These are phyloP conservation scores for Lepus timidus DNA, from an alignment of 2,113 vertebrate genomes.

Conservation along the genomic window DNA sequence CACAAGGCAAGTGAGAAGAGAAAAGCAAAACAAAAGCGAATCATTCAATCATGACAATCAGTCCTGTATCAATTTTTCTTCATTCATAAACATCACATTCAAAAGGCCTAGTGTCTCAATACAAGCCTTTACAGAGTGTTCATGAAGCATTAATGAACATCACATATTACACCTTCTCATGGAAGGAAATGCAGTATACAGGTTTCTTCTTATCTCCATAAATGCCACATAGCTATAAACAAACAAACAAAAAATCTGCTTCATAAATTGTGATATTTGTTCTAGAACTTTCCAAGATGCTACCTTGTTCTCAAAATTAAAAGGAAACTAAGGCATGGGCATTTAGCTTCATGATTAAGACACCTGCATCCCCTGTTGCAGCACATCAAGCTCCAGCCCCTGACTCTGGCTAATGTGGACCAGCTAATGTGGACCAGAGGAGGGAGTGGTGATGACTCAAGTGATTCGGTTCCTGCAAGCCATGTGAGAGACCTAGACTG, in stretches of 20 bases:
- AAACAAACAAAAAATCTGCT: background rate
- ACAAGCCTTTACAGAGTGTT: slow-evolving; percentile 14
- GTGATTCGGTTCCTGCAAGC: too few relatives aligned
- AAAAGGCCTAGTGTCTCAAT: background rate
- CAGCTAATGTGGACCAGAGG: too few relatives aligned
- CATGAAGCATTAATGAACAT: background rate
- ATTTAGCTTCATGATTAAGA: too few relatives aligned
- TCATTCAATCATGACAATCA: slow-evolving; percentile 47
- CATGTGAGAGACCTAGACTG: too few relatives aligned
- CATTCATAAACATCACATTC: slow-evolving; percentile 50
- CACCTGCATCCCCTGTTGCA: too few relatives aligned
- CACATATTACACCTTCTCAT: background rate
- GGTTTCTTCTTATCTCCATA: background rate
- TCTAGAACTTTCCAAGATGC: slow-evolving; percentile 44
- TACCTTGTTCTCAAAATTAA: slow-evolving; percentile 20
- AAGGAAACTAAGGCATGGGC: background rate
- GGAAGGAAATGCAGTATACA: background rate
- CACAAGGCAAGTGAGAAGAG: slow-evolving; percentile 75
- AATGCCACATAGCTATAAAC: background rate
- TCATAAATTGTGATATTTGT: background rate
- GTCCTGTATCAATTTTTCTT: slow-evolving; percentile 53
- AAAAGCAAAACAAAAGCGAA: slow-evolving; percentile 57
- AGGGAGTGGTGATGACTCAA: too few relatives aligned
- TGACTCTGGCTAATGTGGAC: too few relatives aligned
- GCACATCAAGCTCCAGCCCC: too few relatives aligned